These are phyloP conservation scores for Sinosuthora webbiana DNA, from an alignment of 2,113 vertebrate species.

Conservation along the genomic window DNA sequence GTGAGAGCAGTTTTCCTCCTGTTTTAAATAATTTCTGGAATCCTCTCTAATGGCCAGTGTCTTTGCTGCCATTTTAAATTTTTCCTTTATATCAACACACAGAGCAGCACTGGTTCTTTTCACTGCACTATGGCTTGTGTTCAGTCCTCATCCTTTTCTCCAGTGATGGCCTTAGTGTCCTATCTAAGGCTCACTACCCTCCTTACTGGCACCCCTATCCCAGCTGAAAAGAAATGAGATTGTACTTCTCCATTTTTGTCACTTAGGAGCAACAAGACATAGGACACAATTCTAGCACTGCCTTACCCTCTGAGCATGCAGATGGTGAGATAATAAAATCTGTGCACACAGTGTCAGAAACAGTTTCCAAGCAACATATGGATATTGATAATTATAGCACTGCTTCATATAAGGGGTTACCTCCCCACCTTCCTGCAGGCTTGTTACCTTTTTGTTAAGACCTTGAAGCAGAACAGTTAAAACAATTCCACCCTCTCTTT, in stretches of 20 bases:
- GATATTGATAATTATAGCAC: background rate
- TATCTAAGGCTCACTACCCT: background rate
- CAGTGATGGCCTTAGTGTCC: background rate
- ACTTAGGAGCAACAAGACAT: background rate
- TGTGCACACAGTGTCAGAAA: background rate
- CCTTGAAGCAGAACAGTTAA: background rate
- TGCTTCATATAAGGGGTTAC: background rate
- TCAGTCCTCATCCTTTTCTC: background rate
- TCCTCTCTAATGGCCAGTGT: background rate
- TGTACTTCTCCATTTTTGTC: background rate
- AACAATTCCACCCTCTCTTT: slow-evolving; percentile 2
- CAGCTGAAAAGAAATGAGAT: background rate
- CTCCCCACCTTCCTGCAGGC: background rate
- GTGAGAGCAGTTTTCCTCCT: slow-evolving; percentile 65
- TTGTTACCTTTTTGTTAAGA: background rate
- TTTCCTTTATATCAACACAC: background rate
- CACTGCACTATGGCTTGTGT: background rate
- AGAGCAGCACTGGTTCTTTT: background rate
- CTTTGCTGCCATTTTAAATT: background rate
- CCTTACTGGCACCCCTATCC: background rate
- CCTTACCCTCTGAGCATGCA: background rate
- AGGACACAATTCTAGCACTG: background rate
- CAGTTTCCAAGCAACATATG: background rate
- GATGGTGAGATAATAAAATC: background rate
- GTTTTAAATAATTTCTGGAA: background rate